These are phyloP conservation scores for Phrynocephalus forsythii DNA, from an alignment of 2,797 vertebrate genomes.

Conservation along the genomic window DNA sequence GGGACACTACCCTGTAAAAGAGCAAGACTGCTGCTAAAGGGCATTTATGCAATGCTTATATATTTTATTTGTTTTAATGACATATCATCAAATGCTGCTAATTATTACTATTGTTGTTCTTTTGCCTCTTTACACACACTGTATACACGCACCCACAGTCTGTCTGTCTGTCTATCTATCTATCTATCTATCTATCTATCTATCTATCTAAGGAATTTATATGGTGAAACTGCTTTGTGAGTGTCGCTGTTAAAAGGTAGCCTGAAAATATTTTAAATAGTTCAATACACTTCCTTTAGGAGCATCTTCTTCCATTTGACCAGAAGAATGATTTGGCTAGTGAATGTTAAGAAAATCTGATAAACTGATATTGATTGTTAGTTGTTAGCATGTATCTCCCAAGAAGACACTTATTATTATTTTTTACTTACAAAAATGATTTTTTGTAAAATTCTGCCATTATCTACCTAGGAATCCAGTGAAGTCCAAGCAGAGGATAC, in stretches of 20 bases:
- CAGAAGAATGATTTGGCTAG: slow-evolving; percentile 41
- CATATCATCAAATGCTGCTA: neutral
- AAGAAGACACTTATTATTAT: slow-evolving; percentile 59
- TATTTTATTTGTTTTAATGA: slow-evolving; percentile 8
- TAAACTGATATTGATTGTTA: slow-evolving; percentile 12
- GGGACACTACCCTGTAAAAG: neutral
- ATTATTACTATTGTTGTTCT: neutral
- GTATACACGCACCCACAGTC: too few relatives aligned
- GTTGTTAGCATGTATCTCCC: slow-evolving; percentile 43
- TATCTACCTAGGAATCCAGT: slow-evolving; percentile 55
- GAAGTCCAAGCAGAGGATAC: slow-evolving; percentile 44
- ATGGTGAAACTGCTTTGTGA: neutral
- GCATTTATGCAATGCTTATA: slow-evolving; percentile 9
- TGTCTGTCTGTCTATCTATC: too few relatives aligned
- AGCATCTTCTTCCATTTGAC: slow-evolving; percentile 47
- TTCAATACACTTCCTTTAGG: slow-evolving; percentile 12
- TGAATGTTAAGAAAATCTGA: slow-evolving; percentile 7
- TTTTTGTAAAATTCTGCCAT: slow-evolving; percentile 41
- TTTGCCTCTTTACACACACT: neutral
- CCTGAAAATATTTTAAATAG: neutral
- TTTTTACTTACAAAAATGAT: slow-evolving; percentile 60
- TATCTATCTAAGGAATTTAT: neutral
- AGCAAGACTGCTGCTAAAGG: neutral
- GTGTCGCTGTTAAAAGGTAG: neutral
- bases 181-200: too few relatives aligned